Evolutionary conservation across 2,888 invertebrate species (phyloP).

Genomic region (Notodonta ziczac): DNA sequence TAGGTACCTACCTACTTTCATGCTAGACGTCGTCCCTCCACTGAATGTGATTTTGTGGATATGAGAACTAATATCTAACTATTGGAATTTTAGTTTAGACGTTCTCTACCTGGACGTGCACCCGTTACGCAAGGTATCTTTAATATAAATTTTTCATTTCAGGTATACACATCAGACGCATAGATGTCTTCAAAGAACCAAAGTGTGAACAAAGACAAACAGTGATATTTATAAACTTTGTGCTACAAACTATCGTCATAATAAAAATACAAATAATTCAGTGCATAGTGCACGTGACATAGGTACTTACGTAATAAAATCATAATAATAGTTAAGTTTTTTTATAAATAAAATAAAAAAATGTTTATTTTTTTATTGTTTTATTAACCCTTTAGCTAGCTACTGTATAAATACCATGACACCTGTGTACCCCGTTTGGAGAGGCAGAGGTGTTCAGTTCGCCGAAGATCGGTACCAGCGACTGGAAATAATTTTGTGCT

Average conservation of each 20-base stretch:
- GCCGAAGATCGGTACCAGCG: too few relatives aligned
- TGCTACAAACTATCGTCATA: neutral
- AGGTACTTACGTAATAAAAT: constrained; percentile 15
- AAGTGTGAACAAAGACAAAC: constrained; percentile 38
- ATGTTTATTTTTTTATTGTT: constrained; percentile 8
- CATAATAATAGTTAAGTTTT: constrained; percentile 22
- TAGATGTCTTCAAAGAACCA: constrained; percentile 37
- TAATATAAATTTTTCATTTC: constrained; percentile 11
- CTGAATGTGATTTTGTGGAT: too few relatives aligned
- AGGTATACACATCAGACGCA: constrained; percentile 26
- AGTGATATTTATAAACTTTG: constrained; percentile 25
- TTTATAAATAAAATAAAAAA: constrained; percentile 24
- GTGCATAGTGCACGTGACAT: constrained; percentile 6
- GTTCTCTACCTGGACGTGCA: too few relatives aligned
- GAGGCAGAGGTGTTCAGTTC: too few relatives aligned
- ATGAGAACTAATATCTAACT: too few relatives aligned
- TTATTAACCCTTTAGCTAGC: too few relatives aligned
- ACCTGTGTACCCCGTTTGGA: too few relatives aligned
- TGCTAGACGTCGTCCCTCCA: too few relatives aligned
- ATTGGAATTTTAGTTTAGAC: too few relatives aligned
- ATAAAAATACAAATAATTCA: neutral
- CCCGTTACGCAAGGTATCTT: neutral
- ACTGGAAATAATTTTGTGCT: too few relatives aligned
- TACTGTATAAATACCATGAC: too few relatives aligned
- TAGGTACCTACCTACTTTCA: too few relatives aligned